Evolutionary conservation across 1,140 invertebrate genomes (phyloP), one percentile per base, ranked within the genome.

Genomic region (Galleria mellonella): DNA sequence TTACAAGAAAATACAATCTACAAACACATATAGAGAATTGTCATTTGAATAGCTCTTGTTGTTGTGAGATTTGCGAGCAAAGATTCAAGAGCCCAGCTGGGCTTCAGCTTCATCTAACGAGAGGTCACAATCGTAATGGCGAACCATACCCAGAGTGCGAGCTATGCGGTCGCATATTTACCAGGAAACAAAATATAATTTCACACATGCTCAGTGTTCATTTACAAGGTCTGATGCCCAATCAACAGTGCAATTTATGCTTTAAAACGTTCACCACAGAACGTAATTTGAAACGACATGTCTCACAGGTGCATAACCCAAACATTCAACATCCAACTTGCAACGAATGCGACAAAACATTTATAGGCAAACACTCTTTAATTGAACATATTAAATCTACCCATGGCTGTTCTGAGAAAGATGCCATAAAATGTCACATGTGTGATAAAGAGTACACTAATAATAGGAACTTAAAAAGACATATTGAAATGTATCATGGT

Each of bases 191-290:
- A 13, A 83, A 79, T 31, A 68, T 83, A 1, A 49, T 55, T 2
- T 72, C 70, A 0, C 78, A 83, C 28, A 79, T 83, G 74, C 61
- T 70, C 1, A 72, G 69, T 0, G 67, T 74, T 0, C 78, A 83
- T 43, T 41, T 72, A 11, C 66, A 72, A 58, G 60, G 58, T 0
- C 13, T 48, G 4, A 53, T 48, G 0, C 55, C 55, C 0, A 47
- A 62, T 3, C 66, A 72, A 4, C 27, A 43, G 4, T 83, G 78
- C 27, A 27, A 40, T 0, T 27, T 72, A 1, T 83, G 78, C 39
- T 23, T 51, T 0, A 79, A 75, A 35, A 68, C 48, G 0, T 79
- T 83, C 11, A 69, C 66, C 6, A 72, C 72, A 0, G 63, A 62
- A 14, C 43, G 70, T 0, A 83, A 76, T 56, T 53, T 79, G 10